Conservation (phyloP, 2,797 vertebrate species). For the Picus viridis region DNA sequence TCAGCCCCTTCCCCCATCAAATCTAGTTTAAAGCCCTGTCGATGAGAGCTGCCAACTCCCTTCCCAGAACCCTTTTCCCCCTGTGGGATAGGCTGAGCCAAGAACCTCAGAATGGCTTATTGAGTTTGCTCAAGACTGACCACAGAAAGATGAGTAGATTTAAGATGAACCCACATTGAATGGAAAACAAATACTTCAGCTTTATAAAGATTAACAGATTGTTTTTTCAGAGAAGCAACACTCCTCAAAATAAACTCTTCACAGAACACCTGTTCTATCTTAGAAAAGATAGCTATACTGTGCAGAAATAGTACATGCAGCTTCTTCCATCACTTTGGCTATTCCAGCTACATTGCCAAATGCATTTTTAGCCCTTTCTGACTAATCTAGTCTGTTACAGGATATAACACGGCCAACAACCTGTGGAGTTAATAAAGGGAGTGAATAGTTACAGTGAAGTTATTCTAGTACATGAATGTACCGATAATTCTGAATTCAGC, state of each 20-base stretch:
- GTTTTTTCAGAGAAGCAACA: background rate
- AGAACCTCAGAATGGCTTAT: background rate
- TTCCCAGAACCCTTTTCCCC: no score
- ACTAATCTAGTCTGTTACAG: background rate
- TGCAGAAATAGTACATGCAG: background rate
- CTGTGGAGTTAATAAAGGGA: background rate
- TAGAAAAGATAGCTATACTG: background rate
- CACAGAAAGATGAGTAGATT: rapidly evolving
- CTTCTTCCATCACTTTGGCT: background rate
- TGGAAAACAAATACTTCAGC: background rate
- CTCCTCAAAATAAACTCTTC: background rate
- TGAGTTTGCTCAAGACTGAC: background rate
- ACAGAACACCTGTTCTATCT: background rate
- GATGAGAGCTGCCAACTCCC: no score
- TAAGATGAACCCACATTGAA: background rate
- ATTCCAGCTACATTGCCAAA: background rate
- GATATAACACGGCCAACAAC: rapidly evolving
- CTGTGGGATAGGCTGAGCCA: no score
- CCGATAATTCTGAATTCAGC: background rate
- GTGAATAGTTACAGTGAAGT: background rate
- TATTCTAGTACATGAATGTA: background rate
- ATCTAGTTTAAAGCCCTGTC: no score
- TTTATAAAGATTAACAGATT: background rate
- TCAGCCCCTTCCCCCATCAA: no score
- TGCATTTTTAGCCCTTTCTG: background rate